Percentiles rank a stretch among this genome's conserved stretches.
phyloP scores from a whole-genome alignment of 1,140 invertebrate species.

The Drosophila tani region DNA sequence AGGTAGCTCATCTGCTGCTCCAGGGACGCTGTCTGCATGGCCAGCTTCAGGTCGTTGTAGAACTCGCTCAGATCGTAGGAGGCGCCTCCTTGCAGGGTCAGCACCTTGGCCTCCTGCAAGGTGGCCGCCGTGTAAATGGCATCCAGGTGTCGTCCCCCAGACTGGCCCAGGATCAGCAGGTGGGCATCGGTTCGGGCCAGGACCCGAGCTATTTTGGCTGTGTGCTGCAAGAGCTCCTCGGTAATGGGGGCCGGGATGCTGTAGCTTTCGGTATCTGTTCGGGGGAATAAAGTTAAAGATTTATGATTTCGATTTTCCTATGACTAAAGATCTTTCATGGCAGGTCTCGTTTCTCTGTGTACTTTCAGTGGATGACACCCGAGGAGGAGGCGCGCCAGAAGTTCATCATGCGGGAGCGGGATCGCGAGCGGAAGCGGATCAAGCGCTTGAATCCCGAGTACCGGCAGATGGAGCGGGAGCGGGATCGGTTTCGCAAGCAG shows the following conservation, averaged over 20 bases:
- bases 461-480: slow-evolving; percentile 76
- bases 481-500: slow-evolving; percentile 78
- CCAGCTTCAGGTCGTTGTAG: slow-evolving; percentile 86
- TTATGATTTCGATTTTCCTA: too few relatives aligned
- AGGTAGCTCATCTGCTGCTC: slow-evolving; percentile 92
- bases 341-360: slow-evolving; percentile 56
- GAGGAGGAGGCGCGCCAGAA: slow-evolving; percentile 80
- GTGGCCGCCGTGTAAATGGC: slow-evolving; percentile 90
- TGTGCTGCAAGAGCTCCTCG: slow-evolving; percentile 88
- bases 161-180: slow-evolving; percentile 90
- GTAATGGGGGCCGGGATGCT: slow-evolving; percentile 87
- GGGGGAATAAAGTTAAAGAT: not conserved
- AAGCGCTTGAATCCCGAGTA: slow-evolving; percentile 79
- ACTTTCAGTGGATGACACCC: slow-evolving; percentile 81
- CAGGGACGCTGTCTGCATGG: slow-evolving; percentile 92
- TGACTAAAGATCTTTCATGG: slow-evolving; percentile 4
- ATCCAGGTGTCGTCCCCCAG: slow-evolving; percentile 92
- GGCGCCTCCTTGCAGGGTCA: slow-evolving; percentile 82
- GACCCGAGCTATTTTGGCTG: slow-evolving; percentile 88
- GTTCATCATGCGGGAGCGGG: slow-evolving; percentile 78
- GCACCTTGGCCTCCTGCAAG: slow-evolving; percentile 89
- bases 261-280: slow-evolving; percentile 71
- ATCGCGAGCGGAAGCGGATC: slow-evolving; percentile 76
- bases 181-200: slow-evolving; percentile 88
- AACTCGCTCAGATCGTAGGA: slow-evolving; percentile 80